Evolutionary conservation across 1,140 invertebrate genomes (phyloP).

Genomic region (Drosophila ananassae): DNA sequence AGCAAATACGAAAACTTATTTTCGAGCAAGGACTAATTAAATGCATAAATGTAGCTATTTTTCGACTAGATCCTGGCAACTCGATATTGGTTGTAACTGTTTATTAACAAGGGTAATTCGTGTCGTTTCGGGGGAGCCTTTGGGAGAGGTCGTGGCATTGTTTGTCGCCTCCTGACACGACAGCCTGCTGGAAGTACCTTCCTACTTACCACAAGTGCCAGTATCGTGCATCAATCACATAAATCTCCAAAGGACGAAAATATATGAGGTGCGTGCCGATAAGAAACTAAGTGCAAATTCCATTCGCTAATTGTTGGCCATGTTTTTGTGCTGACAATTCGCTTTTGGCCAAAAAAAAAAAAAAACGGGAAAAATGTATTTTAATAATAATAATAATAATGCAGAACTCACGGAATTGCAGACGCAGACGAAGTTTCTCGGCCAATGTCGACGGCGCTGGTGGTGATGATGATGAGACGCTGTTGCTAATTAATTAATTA

Average conservation of each 20-base stretch:
- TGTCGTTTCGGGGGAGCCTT: slow-evolving; percentile 12
- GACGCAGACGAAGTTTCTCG: slow-evolving; percentile 35
- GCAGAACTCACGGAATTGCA: slow-evolving; percentile 59
- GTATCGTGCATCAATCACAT: slow-evolving; percentile 61
- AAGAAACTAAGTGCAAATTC: slow-evolving; percentile 46
- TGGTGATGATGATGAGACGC: slow-evolving; percentile 46
- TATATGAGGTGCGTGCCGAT: slow-evolving; percentile 58
- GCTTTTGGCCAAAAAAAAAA: slow-evolving; percentile 41
- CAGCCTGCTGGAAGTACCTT: not conserved
- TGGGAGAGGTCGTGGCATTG: slow-evolving; percentile 20
- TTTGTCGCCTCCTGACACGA: slow-evolving; percentile 61
- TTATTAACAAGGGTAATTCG: slow-evolving; percentile 29
- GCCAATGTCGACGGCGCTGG: slow-evolving; percentile 11
- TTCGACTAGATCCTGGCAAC: slow-evolving; percentile 10
- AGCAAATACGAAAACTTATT: no score
- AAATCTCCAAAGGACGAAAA: slow-evolving; percentile 44
- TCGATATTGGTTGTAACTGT: slow-evolving; percentile 23
- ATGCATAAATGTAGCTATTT: not conserved
- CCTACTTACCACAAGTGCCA: not conserved
- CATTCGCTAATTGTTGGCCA: slow-evolving; percentile 68
- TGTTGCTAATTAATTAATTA: slow-evolving; percentile 76
- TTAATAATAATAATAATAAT: slow-evolving; percentile 24
- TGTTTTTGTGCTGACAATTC: slow-evolving; percentile 74
- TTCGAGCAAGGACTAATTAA: not conserved
- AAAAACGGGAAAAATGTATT: not conserved